Percentiles rank a stretch among this genome's conserved stretches.
Evolutionary conservation across 2,797 vertebrate genomes (phyloP).

Genomic region (Garrulus glandarius): DNA sequence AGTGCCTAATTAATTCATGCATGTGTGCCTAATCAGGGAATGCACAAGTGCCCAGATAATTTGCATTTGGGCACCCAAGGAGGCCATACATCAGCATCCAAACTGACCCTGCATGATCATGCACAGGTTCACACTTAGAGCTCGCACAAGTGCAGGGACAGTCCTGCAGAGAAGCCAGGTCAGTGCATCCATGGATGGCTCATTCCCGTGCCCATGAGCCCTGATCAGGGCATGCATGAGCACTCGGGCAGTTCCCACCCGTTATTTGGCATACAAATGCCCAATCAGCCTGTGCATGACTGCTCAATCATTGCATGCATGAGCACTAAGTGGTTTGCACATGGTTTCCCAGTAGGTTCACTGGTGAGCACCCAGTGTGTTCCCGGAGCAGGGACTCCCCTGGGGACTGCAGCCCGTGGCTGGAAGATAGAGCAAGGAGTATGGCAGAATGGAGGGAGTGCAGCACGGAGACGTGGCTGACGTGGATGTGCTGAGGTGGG

Average conservation of each 20-base stretch:
- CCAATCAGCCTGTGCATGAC: not conserved
- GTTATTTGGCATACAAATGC: not conserved
- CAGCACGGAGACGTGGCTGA: fast-evolving
- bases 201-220: not conserved
- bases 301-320: not conserved
- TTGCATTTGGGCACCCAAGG: not conserved
- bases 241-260: not conserved
- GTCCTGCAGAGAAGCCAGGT: not conserved
- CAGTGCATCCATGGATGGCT: not conserved
- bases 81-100: not conserved
- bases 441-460: not conserved
- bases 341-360: not conserved
- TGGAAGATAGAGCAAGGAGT: not conserved
- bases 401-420: not conserved
- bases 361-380: not conserved
- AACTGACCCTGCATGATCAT: not conserved
- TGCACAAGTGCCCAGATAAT: not conserved
- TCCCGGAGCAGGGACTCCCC: not conserved
- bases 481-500: not conserved
- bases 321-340: not conserved
- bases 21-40: not conserved
- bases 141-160: not conserved
- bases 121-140: not conserved
- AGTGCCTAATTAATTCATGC: not conserved
- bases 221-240: not conserved